A percentile compares a stretch with the other conserved stretches of the same genome.
phyloP scores from a whole-genome alignment of 2,888 invertebrate species.

The Entomobrya proxima region DNA sequence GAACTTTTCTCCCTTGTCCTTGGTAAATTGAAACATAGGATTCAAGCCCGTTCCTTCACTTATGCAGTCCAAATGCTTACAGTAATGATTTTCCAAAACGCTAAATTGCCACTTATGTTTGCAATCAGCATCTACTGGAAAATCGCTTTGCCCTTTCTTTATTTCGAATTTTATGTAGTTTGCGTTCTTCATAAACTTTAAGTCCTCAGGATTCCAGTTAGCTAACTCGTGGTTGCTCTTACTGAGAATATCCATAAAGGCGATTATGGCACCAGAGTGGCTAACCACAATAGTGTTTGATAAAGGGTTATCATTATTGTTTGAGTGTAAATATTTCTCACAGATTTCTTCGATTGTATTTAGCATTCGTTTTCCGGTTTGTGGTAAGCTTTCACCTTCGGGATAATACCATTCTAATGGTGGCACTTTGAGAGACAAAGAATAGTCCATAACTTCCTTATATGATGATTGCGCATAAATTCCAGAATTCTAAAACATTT shows the following conservation, averaged over 20 bases:
- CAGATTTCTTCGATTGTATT: constrained; percentile 26
- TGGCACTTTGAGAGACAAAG: background rate
- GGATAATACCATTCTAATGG: constrained; percentile 40
- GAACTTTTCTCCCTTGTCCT: constrained; percentile 3
- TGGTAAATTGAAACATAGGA: constrained; percentile 23
- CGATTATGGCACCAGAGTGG: constrained; percentile 31
- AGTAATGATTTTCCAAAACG: constrained; percentile 6
- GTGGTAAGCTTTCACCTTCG: constrained; percentile 52
- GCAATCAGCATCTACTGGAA: background rate
- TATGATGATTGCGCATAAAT: constrained; percentile 18
- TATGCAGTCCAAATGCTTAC: constrained; percentile 35
- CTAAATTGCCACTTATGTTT: background rate
- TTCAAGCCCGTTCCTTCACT: background rate
- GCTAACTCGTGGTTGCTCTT: background rate
- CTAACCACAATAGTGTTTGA: constrained; percentile 14
- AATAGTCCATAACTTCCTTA: constrained; percentile 12
- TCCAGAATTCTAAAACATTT: constrained; percentile 54
- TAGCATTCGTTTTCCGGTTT: constrained; percentile 44
- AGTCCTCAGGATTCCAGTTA: constrained; percentile 31
- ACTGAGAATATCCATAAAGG: constrained; percentile 15
- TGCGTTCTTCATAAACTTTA: constrained; percentile 52
- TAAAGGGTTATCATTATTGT: background rate
- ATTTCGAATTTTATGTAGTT: constrained; percentile 44
- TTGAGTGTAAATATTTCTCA: background rate
- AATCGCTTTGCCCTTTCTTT: background rate